Percentiles rank a stretch among this genome's conserved stretches.
Conservation (phyloP, 1,140 invertebrate species). For the Danaus plexippus region DNA sequence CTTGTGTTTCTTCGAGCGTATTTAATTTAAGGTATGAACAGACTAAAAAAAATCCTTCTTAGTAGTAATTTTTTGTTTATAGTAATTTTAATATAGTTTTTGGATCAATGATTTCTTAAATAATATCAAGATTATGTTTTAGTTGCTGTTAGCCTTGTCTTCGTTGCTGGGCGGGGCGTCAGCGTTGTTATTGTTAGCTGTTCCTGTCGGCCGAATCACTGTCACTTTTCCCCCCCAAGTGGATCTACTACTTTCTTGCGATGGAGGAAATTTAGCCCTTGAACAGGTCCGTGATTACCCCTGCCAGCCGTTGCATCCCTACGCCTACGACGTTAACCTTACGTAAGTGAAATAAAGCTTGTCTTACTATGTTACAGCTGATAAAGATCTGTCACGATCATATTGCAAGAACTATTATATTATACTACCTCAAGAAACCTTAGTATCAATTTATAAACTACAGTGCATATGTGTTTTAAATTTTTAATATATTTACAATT, state of each 20-base stretch:
- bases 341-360: constrained; percentile 39
- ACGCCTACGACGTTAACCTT: constrained; percentile 59
- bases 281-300: constrained; percentile 71
- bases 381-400: no score
- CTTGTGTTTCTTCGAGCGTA: no score
- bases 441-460: no score
- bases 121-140: constrained; percentile 12
- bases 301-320: constrained; percentile 66
- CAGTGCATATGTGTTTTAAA: no score
- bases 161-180: constrained; percentile 78
- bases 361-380: no score
- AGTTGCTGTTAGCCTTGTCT: constrained; percentile 80
- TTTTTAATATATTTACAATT: no score
- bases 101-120: background rate
- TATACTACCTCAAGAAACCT: no score
- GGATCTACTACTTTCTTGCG: constrained; percentile 74
- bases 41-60: no score
- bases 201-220: constrained; percentile 80
- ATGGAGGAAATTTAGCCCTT: constrained; percentile 53
- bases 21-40: no score
- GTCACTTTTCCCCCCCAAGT: constrained; percentile 75
- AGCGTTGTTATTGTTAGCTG: constrained; percentile 77
- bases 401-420: no score
- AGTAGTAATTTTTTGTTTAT: no score
- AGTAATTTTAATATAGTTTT: background rate